Percentiles rank a stretch among this genome's conserved stretches.
Evolutionary conservation across 2,888 invertebrate genomes (phyloP).

Genomic region (Chrysodeixis includens): DNA sequence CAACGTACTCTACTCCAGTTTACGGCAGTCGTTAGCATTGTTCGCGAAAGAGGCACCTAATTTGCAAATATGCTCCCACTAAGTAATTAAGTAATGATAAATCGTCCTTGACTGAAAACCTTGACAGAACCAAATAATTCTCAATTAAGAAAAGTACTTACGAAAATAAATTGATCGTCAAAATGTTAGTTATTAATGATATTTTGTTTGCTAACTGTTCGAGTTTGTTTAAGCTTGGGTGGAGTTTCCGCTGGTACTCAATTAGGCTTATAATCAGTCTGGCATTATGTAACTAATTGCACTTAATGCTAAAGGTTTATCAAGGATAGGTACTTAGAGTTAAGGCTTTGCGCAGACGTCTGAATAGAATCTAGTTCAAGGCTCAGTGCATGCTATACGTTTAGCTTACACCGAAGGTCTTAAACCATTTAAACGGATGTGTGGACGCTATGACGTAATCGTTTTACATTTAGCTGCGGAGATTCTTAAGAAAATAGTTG

Average conservation of each 20-base stretch:
- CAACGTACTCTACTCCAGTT: neutral
- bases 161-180: conserved; percentile 44
- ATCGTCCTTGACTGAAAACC: conserved; percentile 18
- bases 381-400: neutral
- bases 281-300: conserved; percentile 5
- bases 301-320: neutral
- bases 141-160: conserved; percentile 34
- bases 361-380: neutral
- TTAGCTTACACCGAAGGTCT: neutral
- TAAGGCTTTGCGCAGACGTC: neutral
- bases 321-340: conserved; percentile 3
- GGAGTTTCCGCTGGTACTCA: neutral
- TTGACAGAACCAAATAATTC: conserved; percentile 25
- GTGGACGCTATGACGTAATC: neutral
- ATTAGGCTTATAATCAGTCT: conserved; percentile 3
- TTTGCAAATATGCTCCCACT: conserved; percentile 16
- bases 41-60: conserved; percentile 11
- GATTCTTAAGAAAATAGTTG: neutral
- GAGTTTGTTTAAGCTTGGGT: conserved; percentile 6
- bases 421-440: neutral
- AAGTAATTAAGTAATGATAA: conserved; percentile 37
- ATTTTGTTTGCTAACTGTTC: conserved; percentile 23
- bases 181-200: conserved; percentile 40
- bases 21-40: conserved; percentile 21
- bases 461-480: neutral